Evolutionary conservation across 2,113 vertebrate genomes (phyloP), one percentile per base, ranked within the genome.

Genomic region (Dermatemys mawii): DNA sequence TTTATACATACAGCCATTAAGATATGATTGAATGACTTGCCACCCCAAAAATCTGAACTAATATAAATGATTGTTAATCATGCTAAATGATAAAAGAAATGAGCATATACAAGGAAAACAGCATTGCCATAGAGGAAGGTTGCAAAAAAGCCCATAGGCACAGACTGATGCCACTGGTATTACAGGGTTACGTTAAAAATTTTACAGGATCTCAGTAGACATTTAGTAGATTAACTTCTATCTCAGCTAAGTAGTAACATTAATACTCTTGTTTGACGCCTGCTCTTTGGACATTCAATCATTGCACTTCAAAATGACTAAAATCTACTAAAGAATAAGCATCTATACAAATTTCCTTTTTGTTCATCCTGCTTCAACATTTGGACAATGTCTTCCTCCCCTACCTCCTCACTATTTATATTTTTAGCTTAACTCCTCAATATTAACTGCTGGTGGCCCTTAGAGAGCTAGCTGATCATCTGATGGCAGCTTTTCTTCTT

Each of bases 401-500:
- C 26, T 50, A 12, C 4, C 12, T 11, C 55, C 11, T 5, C 46
- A 17, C 35, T 27, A 67, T 22, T 88, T 75, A 93, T 90, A 83
- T 96, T 88, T 83, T 92, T 78, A 90, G 87, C 94, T 93, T 92
- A 89, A 91, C 80, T 90, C 60, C 91, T 93, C 60, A 80, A 50
- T 90, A 91, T 53, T 81, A 95, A 73, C 90, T 96, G 92, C 73
- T 96, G 88, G 90, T 94, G 86, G 90, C 93, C 90, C 93, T 96
- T 96, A 93, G 87, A 96, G 96, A 96, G 88, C 91, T 63, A 88
- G 91, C 11, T 0, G 78, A 96, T 91, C 82, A 55, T 93, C 85
- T 90, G 93, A 95, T 83, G 67, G 84, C 97, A 96, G 93, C 94
- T 97, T 86, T 95, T 86, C 88, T 91, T 95, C 95, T 55, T 97